Evolutionary conservation across 2,113 vertebrate species (phyloP).

Genomic region (Ctenodactylus gundi): DNA sequence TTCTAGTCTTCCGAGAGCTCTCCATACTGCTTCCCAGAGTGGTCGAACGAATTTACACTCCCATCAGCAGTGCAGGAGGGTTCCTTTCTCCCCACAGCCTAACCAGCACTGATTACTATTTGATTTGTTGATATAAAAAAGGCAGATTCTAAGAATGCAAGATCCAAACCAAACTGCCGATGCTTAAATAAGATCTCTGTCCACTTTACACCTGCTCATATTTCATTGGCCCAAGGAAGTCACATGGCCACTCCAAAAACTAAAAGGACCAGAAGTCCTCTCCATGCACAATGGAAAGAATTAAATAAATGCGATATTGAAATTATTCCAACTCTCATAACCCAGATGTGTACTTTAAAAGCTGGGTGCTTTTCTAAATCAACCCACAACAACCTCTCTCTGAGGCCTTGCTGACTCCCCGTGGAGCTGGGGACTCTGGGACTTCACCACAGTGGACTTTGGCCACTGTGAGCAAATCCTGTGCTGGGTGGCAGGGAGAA

Average conservation of each 20-base stretch:
- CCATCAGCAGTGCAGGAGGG: too few species aligned
- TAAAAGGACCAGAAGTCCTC: background rate
- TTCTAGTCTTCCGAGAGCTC: too few species aligned
- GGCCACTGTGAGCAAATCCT: background rate
- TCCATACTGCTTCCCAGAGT: too few species aligned
- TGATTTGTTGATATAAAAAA: too few species aligned
- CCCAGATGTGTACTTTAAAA: conserved; percentile 4
- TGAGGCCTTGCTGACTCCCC: conserved; percentile 10
- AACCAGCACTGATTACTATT: too few species aligned
- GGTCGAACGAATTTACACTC: too few species aligned
- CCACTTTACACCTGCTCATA: background rate
- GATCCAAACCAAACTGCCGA: background rate
- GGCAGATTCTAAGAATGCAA: background rate
- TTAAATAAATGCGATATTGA: background rate
- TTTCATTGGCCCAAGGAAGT: background rate
- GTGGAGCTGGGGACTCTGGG: background rate
- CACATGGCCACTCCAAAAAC: background rate
- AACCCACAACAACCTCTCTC: conserved; percentile 13
- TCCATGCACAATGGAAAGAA: background rate
- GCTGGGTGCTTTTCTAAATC: conserved; percentile 2
- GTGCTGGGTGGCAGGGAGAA: conserved; percentile 51
- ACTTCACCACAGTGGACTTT: conserved; percentile 33
- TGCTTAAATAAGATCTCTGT: background rate
- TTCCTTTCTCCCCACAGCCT: too few species aligned
- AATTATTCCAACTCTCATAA: conserved; percentile 7